Evolutionary conservation across 2,888 invertebrate species (phyloP).

Genomic region (Amphimallon solstitiale): DNA sequence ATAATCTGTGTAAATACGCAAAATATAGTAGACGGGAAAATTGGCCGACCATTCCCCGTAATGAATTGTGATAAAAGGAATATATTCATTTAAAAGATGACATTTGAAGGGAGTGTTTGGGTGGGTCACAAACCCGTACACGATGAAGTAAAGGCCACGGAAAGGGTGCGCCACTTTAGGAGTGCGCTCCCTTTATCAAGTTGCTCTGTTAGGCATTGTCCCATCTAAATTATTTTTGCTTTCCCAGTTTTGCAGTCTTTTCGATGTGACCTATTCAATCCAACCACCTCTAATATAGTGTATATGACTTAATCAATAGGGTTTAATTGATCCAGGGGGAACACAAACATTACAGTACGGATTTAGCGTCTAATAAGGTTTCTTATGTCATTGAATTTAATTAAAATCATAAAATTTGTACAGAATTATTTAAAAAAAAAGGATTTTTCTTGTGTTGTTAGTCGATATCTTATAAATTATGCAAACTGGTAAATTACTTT

Average conservation of each 20-base stretch:
- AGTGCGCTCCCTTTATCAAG: slow-evolving; percentile 12
- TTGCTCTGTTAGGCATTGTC: slow-evolving; percentile 13
- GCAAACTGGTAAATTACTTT: too few relatives aligned
- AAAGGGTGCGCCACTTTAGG: slow-evolving; percentile 38
- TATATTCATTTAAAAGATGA: slow-evolving; percentile 38
- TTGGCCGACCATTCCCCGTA: slow-evolving; percentile 18
- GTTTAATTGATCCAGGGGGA: slow-evolving; percentile 17
- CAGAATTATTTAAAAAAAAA: too few relatives aligned
- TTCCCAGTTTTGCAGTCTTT: slow-evolving; percentile 8
- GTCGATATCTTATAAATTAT: too few relatives aligned
- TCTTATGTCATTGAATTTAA: background rate
- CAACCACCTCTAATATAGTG: background rate
- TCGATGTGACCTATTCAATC: slow-evolving; percentile 22
- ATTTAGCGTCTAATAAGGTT: background rate
- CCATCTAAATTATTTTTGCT: slow-evolving; percentile 13
- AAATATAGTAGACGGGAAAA: slow-evolving; percentile 15
- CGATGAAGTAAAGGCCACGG: slow-evolving; percentile 36
- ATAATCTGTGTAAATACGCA: slow-evolving; percentile 13
- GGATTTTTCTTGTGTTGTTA: too few relatives aligned
- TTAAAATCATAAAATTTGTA: too few relatives aligned
- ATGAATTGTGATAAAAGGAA: slow-evolving; percentile 34
- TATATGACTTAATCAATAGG: slow-evolving; percentile 21
- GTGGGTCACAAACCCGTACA: slow-evolving; percentile 25
- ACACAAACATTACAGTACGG: slow-evolving; percentile 4
- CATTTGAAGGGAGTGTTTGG: slow-evolving; percentile 39